Base-by-base conservation (phyloP, 2,888 invertebrate species). In the Patella pellucida region DNA sequence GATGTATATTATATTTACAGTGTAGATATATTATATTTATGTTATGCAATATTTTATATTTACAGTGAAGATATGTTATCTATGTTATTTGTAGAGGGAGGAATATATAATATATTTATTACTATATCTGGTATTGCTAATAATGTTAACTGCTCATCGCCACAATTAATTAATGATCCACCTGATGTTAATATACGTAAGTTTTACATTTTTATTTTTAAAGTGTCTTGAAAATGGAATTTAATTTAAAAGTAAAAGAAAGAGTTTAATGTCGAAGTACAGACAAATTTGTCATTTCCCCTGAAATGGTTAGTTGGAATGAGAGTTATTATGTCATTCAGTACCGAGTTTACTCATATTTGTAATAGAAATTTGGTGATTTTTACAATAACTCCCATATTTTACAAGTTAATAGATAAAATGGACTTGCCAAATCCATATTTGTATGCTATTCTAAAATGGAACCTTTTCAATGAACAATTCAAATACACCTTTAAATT, bases 181-280 rank as follows among this genome's bases (percentile, higher is more conserved):
- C 16, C 73, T 3, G 85, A 87, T 70, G 76, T 77, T 52, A 83
- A 85, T 75, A 84, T 84, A 72, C 85, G 86, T 87, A 83, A 82
- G 85, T 80, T 41, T 56, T 15, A 3, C 23, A 23, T 71, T 31
- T 52, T 56, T 31, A 27, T 19, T 72, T 67, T 62, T 0, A 14
- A 31, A 31, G 41, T 50, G 19, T 23, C 62, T 19, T 62, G 54
- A 54, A 54, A 15, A 54, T 54, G 15, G 9, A 27, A 27, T 69
- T 52, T 3, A 31, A 27, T 62, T 5, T 23, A 62, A 11, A 14
- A 4, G 41, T 41, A 7, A 41, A 41, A 3, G 41, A 41, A 41
- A 41, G 7, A 41, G 5, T 4, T 41, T 41, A 41, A 41, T 41
- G 41, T 41, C 7, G 41, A 41, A 41, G 41, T 41, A 7, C 9